A percentile compares a stretch with the other conserved stretches of the same genome.
These are phyloP conservation scores for Pyxicephalus adspersus DNA, from an alignment of 2,113 vertebrate genomes.

Conservation along the genomic window DNA sequence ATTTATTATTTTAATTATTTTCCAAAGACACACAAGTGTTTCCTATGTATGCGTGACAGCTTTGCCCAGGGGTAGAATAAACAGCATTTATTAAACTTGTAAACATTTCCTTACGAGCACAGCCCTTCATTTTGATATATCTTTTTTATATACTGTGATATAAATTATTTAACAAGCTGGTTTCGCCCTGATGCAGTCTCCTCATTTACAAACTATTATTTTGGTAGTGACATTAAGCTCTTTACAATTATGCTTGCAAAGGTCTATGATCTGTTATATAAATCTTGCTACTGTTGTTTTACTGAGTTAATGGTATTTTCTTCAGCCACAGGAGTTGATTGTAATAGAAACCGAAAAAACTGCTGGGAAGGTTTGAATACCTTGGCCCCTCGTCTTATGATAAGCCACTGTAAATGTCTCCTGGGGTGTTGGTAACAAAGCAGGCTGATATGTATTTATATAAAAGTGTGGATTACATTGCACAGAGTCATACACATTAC, in stretches of 20 bases:
- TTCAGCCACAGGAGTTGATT: not conserved
- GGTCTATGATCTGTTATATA: conserved; percentile 30
- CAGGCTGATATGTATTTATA: too few relatives aligned
- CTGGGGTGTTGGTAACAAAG: too few relatives aligned
- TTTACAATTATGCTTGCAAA: conserved; percentile 48
- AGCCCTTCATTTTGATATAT: conserved; percentile 57
- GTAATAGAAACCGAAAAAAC: not conserved
- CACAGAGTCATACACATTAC: too few relatives aligned
- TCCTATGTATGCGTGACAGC: conserved; percentile 49
- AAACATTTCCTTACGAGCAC: conserved; percentile 56
- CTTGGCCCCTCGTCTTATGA: too few relatives aligned
- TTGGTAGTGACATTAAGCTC: conserved; percentile 20
- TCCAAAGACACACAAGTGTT: conserved; percentile 51
- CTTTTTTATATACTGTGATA: conserved; percentile 57
- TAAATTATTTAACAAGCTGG: conserved; percentile 53
- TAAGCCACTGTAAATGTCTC: too few relatives aligned
- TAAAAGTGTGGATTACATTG: too few relatives aligned
- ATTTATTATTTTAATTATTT: conserved; percentile 58
- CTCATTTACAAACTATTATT: conserved; percentile 53
- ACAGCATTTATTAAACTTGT: conserved; percentile 57
- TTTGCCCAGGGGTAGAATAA: conserved; percentile 56
- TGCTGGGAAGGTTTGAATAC: not conserved
- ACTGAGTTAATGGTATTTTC: not conserved
- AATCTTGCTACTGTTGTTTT: conserved; percentile 14
- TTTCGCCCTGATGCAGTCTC: conserved; percentile 40